These are phyloP conservation scores for Habroteleia sp. DNA, from an alignment of 2,888 invertebrate species.

Conservation along the genomic window DNA sequence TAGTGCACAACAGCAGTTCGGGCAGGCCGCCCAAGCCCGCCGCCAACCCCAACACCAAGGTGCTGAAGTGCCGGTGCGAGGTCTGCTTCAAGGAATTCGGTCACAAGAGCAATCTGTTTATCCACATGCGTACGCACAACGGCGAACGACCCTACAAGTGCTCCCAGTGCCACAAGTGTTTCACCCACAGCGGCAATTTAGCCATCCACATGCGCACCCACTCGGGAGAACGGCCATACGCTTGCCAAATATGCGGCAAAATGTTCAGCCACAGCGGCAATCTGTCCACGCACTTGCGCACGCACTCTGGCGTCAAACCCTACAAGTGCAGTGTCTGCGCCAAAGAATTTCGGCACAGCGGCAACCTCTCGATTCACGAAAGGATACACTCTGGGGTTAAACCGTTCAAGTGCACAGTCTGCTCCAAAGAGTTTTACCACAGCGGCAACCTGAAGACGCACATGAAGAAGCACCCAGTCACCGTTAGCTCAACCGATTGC, in stretches of 20 bases:
- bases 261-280: constrained; percentile 80
- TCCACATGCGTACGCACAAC: constrained; percentile 80
- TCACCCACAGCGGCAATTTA: constrained; percentile 79
- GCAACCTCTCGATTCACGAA: constrained; percentile 79
- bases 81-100: constrained; percentile 80
- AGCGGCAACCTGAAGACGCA: constrained; percentile 80
- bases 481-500: constrained; percentile 62
- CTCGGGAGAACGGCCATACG: constrained; percentile 79
- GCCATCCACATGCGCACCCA: constrained; percentile 80
- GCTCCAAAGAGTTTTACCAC: constrained; percentile 79
- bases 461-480: constrained; percentile 78
- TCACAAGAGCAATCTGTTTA: constrained; percentile 79
- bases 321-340: constrained; percentile 78
- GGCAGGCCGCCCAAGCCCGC: constrained; percentile 74
- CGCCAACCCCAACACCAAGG: constrained; percentile 70
- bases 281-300: constrained; percentile 78
- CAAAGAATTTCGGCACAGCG: constrained; percentile 79
- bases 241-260: constrained; percentile 79
- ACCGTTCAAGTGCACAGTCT: constrained; percentile 80
- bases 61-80: constrained; percentile 78
- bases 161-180: constrained; percentile 79
- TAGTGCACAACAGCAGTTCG: constrained; percentile 72
- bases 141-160: constrained; percentile 80
- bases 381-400: constrained; percentile 80
- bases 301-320: constrained; percentile 79